phyloP scores from a whole-genome alignment of 2,797 vertebrate genomes.

The Scleropages formosus region DNA sequence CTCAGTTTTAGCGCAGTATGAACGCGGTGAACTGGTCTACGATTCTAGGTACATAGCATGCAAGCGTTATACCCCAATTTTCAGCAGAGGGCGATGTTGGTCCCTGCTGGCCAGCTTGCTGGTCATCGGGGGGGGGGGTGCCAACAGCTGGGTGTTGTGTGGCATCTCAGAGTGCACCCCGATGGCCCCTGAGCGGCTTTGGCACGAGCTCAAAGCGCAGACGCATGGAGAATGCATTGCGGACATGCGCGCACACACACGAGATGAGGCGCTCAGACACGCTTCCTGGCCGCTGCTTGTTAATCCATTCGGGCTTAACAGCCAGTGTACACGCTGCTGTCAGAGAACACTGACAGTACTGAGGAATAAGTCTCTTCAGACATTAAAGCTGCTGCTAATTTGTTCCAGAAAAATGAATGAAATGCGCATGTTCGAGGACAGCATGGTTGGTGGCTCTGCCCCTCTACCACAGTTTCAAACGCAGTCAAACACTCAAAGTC shows the following conservation, averaged over 20 bases:
- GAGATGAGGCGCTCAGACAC: background rate
- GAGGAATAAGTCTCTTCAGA: background rate
- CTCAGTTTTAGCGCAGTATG: background rate
- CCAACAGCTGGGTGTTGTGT: background rate
- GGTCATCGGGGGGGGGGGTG: background rate
- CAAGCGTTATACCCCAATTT: background rate
- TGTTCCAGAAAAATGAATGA: constrained; percentile 20
- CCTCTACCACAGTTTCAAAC: background rate
- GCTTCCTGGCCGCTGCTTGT: background rate
- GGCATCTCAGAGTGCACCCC: background rate
- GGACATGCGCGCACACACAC: background rate
- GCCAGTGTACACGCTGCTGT: background rate
- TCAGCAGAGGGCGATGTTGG: constrained; percentile 25
- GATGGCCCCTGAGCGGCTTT: background rate
- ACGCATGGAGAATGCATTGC: background rate
- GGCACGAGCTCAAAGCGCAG: background rate
- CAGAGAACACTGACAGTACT: background rate
- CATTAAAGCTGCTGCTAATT: background rate
- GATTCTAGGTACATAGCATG: background rate
- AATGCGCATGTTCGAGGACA: constrained; percentile 14
- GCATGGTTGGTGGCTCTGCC: background rate
- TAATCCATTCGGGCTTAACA: background rate
- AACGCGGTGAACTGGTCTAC: background rate
- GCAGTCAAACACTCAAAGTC: background rate
- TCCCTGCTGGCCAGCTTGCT: background rate